Evolutionary conservation across 2,113 vertebrate species (phyloP).

Genomic region (Notechis scutatus): DNA sequence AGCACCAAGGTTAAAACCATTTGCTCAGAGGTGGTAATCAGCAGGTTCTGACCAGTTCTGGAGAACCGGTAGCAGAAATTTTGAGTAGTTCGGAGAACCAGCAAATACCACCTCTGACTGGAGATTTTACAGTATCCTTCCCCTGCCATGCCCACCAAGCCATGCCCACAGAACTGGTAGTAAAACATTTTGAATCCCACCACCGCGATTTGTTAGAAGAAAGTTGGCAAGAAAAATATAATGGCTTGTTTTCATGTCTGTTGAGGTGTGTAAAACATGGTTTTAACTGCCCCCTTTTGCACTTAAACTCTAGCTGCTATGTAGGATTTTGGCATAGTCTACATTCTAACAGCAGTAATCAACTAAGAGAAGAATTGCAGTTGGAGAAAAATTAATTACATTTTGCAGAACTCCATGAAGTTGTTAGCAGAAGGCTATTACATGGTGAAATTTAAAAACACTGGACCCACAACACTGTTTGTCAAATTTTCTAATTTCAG

Average conservation of each 20-base stretch:
- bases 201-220: not conserved
- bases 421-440: not conserved
- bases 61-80: too few relatives aligned
- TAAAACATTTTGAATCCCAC: too few relatives aligned
- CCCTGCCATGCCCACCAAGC: too few relatives aligned
- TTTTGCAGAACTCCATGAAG: not conserved
- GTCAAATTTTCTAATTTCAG: conserved; percentile 9
- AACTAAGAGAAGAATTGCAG: not conserved
- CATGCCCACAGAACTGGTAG: too few relatives aligned
- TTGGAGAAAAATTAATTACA: not conserved
- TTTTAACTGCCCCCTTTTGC: not conserved
- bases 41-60: too few relatives aligned
- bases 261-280: not conserved
- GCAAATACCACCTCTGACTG: too few relatives aligned
- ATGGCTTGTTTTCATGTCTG: not conserved
- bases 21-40: not conserved
- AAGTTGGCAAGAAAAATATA: not conserved
- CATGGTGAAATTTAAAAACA: not conserved
- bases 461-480: conserved; percentile 26
- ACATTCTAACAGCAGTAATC: not conserved
- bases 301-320: not conserved
- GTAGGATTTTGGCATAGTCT: not conserved
- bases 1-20: not conserved
- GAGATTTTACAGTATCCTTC: too few relatives aligned
- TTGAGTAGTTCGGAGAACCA: too few relatives aligned